Evolutionary conservation across 1,140 invertebrate genomes (phyloP).

Genomic region (Microplitis mediator): DNA sequence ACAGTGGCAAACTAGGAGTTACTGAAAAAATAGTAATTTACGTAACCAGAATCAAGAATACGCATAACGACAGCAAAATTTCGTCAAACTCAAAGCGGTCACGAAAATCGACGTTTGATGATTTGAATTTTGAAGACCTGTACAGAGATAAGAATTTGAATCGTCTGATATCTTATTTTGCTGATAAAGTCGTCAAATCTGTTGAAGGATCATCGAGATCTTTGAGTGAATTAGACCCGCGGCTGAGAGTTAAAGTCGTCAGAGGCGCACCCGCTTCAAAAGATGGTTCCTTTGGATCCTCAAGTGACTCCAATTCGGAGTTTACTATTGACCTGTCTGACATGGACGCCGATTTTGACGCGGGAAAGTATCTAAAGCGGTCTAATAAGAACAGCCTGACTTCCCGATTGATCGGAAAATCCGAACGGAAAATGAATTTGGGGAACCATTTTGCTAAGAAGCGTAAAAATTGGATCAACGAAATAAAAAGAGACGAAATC

Average conservation of each 20-base stretch:
- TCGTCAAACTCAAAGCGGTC: too few species aligned
- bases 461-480: slow-evolving; percentile 23
- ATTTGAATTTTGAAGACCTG: slow-evolving; percentile 25
- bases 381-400: not conserved
- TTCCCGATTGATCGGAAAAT: slow-evolving; percentile 10
- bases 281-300: slow-evolving; percentile 5
- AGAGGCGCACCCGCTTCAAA: slow-evolving; percentile 3
- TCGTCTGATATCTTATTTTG: slow-evolving; percentile 23
- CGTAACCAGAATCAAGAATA: too few species aligned
- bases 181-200: slow-evolving; percentile 28
- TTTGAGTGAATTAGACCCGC: slow-evolving; percentile 12
- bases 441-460: slow-evolving; percentile 14
- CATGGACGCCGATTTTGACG: not conserved
- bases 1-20: too few species aligned
- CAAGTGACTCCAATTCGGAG: slow-evolving; percentile 20
- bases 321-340: slow-evolving; percentile 24
- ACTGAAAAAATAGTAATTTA: not conserved
- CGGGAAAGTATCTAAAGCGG: too few species aligned
- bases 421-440: slow-evolving; percentile 31
- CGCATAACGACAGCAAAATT: too few species aligned
- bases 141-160: slow-evolving; percentile 13
- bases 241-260: slow-evolving; percentile 20
- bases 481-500: slow-evolving; percentile 23
- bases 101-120: not conserved
- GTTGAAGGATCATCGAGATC: not conserved